Evolutionary conservation across 2,113 vertebrate genomes (phyloP).

Genomic region (Dasyornis broadbenti): DNA sequence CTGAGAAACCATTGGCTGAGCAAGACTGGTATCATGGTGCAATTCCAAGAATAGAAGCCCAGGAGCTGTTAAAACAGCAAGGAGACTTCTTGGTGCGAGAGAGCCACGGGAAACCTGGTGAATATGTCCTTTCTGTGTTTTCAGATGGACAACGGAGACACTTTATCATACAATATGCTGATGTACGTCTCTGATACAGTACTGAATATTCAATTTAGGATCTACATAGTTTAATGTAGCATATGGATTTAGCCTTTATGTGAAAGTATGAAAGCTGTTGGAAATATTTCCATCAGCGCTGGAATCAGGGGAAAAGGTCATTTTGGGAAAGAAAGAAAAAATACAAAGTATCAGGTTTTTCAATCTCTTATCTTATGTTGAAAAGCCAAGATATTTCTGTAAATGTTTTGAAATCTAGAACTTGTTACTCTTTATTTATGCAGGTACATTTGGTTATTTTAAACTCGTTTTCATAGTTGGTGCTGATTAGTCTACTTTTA

Average conservation of each 20-base stretch:
- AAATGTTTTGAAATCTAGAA: background rate
- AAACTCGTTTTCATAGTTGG: background rate
- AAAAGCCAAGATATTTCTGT: background rate
- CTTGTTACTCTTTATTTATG: background rate
- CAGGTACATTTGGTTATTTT: background rate
- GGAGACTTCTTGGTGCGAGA: conserved; percentile 97
- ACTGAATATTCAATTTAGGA: background rate
- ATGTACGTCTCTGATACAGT: conserved; percentile 80
- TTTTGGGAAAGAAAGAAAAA: background rate
- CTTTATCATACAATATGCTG: conserved; percentile 98
- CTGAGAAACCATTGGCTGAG: conserved; percentile 89
- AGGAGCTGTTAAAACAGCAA: conserved; percentile 92
- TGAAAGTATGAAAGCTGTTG: background rate
- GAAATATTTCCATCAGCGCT: background rate
- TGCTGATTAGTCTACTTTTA: background rate
- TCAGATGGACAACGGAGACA: conserved; percentile 92
- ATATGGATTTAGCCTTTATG: background rate
- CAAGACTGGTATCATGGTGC: conserved; percentile 98
- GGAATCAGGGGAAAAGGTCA: background rate
- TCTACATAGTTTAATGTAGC: background rate
- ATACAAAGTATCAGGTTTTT: background rate
- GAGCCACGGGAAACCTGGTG: conserved; percentile 96
- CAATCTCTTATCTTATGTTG: background rate
- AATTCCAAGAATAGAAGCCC: conserved; percentile 93
- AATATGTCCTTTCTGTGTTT: conserved; percentile 98